Conservation (phyloP, 1,140 invertebrate genomes). For the Zaprionus capensis region DNA sequence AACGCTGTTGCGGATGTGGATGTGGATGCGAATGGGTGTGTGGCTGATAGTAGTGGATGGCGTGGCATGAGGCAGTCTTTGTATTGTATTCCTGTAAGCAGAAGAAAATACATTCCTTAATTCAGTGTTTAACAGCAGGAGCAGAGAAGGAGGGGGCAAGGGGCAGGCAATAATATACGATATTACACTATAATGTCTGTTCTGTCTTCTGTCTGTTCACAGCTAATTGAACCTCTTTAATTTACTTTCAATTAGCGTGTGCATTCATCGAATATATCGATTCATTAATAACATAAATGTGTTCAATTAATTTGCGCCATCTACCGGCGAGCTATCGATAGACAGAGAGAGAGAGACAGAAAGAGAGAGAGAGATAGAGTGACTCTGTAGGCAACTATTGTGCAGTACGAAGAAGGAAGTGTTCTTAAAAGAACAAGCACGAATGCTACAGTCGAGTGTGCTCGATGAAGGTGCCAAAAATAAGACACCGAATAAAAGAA, state of each 20-base stretch:
- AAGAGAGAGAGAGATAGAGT: not conserved
- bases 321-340: not conserved
- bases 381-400: too few relatives aligned
- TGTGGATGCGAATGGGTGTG: conserved; percentile 39
- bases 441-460: too few relatives aligned
- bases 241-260: not conserved
- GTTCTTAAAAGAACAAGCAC: too few relatives aligned
- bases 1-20: conserved; percentile 35
- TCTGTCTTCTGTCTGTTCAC: too few relatives aligned
- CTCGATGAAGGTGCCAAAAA: too few relatives aligned
- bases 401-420: too few relatives aligned
- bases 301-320: not conserved
- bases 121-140: too few relatives aligned
- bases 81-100: conserved; percentile 78
- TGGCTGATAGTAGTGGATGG: conserved; percentile 80
- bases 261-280: not conserved
- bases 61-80: conserved; percentile 84
- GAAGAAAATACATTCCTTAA: not conserved
- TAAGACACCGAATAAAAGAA: too few relatives aligned
- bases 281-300: not conserved
- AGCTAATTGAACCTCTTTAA: too few relatives aligned
- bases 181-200: too few relatives aligned
- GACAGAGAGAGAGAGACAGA: not conserved
- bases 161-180: too few relatives aligned
- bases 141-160: too few relatives aligned